phyloP scores from a whole-genome alignment of 2,113 vertebrate genomes.

The Mixornis gularis region DNA sequence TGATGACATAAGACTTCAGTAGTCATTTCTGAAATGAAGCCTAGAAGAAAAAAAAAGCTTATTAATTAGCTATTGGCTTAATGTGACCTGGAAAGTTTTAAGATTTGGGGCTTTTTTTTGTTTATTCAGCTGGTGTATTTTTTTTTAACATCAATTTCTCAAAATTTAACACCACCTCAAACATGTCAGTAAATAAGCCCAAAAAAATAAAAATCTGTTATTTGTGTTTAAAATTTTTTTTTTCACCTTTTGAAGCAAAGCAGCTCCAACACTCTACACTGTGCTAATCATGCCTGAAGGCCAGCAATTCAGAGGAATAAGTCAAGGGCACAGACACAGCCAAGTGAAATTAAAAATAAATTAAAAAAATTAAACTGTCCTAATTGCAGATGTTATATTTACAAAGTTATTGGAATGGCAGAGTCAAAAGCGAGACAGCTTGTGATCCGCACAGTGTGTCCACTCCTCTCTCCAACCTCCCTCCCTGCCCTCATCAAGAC shows the following conservation, averaged over 20 bases:
- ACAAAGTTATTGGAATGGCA: conserved; percentile 11
- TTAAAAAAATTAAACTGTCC: not conserved
- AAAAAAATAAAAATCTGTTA: not conserved
- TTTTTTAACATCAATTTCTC: not conserved
- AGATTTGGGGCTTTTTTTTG: not conserved
- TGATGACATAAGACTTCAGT: not conserved
- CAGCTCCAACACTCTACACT: not conserved
- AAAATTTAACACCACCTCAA: conserved; percentile 6
- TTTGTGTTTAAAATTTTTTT: not conserved
- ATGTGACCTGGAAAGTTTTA: not conserved
- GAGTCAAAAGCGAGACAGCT: not conserved
- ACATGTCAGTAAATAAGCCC: not conserved
- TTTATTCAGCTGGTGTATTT: not conserved
- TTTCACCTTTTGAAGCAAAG: not conserved
- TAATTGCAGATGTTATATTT: not conserved
- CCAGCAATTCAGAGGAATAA: conserved; percentile 31
- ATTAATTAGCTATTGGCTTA: not conserved
- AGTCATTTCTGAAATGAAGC: conserved; percentile 15
- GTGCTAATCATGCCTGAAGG: conserved; percentile 9
- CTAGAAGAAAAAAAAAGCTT: not conserved
- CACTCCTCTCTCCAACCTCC: not conserved
- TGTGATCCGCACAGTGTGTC: not conserved
- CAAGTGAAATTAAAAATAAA: not conserved
- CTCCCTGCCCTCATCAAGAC: not conserved
- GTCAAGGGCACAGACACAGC: conserved; percentile 30